Percentiles rank a stretch among this genome's conserved stretches.
phyloP scores from a whole-genome alignment of 2,888 invertebrate genomes.

The Scaptomyza caliginosa region DNA sequence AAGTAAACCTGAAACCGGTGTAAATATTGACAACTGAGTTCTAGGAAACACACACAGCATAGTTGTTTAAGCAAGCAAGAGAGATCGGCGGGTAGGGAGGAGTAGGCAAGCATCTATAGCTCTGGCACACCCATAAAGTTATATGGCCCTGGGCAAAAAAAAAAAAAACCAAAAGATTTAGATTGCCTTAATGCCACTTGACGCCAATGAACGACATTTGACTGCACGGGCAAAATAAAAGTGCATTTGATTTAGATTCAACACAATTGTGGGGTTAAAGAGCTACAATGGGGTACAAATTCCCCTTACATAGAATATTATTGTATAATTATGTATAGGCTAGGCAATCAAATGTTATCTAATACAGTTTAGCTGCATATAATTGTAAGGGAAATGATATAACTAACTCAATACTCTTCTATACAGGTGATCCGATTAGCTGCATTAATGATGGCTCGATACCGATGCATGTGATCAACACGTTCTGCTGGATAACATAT shows the following conservation, averaged over 20 bases:
- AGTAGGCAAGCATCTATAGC: background rate
- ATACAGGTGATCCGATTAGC: conserved; percentile 92
- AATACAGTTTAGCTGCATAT: background rate
- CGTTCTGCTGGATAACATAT: conserved; percentile 95
- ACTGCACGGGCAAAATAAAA: conserved; percentile 35
- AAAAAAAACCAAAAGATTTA: conserved; percentile 33
- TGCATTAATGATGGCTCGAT: conserved; percentile 93
- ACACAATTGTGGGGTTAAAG: background rate
- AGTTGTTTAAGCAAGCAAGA: conserved; percentile 35
- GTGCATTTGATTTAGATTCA: conserved; percentile 42
- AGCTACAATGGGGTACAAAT: conserved; percentile 13
- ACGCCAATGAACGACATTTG: conserved; percentile 63
- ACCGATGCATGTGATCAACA: conserved; percentile 93
- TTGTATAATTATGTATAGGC: conserved; percentile 9
- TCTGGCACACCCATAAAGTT: conserved; percentile 42
- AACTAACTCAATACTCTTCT: no score
- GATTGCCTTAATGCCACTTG: conserved; percentile 76
- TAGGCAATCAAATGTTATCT: background rate
- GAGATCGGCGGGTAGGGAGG: background rate
- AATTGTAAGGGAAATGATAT: background rate
- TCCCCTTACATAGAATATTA: conserved; percentile 1
- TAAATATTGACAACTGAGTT: conserved; percentile 68
- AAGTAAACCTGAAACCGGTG: conserved; percentile 37
- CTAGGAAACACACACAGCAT: conserved; percentile 50
- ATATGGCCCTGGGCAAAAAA: conserved; percentile 29